phyloP scores from a whole-genome alignment of 2,797 vertebrate genomes.

The Heliangelus exortis region DNA sequence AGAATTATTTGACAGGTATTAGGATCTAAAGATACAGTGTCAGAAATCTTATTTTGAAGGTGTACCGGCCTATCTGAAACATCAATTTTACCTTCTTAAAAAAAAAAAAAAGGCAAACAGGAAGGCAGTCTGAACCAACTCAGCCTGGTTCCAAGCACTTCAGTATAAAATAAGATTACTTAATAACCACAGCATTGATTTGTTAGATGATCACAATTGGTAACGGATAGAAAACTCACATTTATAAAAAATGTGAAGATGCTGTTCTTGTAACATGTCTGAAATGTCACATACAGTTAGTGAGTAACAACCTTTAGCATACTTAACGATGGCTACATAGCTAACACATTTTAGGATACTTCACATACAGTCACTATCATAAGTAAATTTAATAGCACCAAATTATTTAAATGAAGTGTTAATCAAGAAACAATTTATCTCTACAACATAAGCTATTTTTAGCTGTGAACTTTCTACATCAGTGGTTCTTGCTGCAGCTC shows the following conservation, averaged over 20 bases:
- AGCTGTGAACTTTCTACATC: constrained; percentile 60
- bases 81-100: background rate
- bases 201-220: constrained; percentile 42
- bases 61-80: background rate
- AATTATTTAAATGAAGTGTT: constrained; percentile 60
- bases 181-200: background rate
- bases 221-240: constrained; percentile 13
- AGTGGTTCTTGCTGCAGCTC: background rate
- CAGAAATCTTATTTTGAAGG: background rate
- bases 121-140: background rate
- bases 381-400: constrained; percentile 38
- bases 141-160: background rate
- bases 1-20: background rate
- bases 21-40: background rate
- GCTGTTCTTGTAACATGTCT: background rate
- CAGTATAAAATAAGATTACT: background rate
- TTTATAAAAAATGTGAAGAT: background rate
- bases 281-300: constrained; percentile 50
- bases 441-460: constrained; percentile 53
- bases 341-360: constrained; percentile 41
- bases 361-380: constrained; percentile 5
- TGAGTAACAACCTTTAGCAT: constrained; percentile 12
- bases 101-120: background rate
- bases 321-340: background rate
- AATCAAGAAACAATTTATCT: constrained; percentile 61